These are phyloP conservation scores for Scotopteryx bipunctaria DNA, from an alignment of 2,888 invertebrate genomes.

Conservation along the genomic window DNA sequence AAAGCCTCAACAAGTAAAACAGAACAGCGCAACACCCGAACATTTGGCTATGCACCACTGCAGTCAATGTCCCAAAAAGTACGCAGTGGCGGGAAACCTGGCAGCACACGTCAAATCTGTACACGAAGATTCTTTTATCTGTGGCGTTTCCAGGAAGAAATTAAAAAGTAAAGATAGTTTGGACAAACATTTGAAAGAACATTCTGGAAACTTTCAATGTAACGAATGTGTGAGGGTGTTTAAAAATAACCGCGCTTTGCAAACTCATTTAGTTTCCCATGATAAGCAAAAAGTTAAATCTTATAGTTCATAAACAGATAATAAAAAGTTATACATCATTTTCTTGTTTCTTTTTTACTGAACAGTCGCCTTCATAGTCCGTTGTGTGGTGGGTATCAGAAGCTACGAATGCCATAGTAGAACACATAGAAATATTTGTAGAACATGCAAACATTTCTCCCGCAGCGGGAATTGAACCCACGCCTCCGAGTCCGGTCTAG, in stretches of 20 bases:
- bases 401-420: no score
- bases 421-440: no score
- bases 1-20: slow-evolving; percentile 9
- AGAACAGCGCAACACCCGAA: background rate
- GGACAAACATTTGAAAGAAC: slow-evolving; percentile 2
- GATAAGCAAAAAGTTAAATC: background rate
- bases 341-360: background rate
- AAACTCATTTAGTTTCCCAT: background rate
- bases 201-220: background rate
- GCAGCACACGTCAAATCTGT: slow-evolving; percentile 8
- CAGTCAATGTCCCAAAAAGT: slow-evolving; percentile 14
- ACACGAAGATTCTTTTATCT: background rate
- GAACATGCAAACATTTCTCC: no score
- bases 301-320: background rate
- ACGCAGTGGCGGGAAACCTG: slow-evolving; percentile 8
- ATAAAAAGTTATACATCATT: background rate
- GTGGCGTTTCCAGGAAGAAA: slow-evolving; percentile 1
- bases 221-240: slow-evolving; percentile 1
- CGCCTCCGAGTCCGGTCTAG: no score
- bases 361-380: no score
- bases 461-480: no score
- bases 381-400: no score
- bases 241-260: slow-evolving; percentile 4
- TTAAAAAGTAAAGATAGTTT: background rate
- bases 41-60: slow-evolving; percentile 4